Conservation (phyloP, 2,888 invertebrate genomes). For the Mystacides longicornis region DNA sequence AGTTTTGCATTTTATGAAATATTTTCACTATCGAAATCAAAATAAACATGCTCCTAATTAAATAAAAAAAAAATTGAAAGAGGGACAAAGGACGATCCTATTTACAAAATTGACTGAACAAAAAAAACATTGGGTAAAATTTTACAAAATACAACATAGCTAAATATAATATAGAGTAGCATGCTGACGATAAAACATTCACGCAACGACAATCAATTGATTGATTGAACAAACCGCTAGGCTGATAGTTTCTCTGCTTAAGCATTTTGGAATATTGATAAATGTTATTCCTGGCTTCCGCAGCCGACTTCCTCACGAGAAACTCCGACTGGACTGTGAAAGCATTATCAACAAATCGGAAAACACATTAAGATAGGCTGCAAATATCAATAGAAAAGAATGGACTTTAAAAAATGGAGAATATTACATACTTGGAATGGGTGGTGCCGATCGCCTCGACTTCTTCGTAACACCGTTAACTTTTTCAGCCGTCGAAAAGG, state of each 20-base stretch:
- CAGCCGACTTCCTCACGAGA: slow-evolving; percentile 54
- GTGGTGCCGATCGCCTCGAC: slow-evolving; percentile 10
- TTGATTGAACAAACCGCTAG: slow-evolving; percentile 18
- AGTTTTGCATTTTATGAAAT: too few species aligned
- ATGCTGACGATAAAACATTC: too few species aligned
- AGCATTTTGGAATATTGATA: slow-evolving; percentile 58
- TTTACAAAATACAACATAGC: too few species aligned
- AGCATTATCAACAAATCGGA: not conserved
- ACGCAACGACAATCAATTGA: too few species aligned
- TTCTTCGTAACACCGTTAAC: slow-evolving; percentile 11
- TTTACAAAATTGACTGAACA: too few species aligned
- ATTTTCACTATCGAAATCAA: too few species aligned
- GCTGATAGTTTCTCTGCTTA: slow-evolving; percentile 35
- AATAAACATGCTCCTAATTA: too few species aligned
- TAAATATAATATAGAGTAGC: too few species aligned
- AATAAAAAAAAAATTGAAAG: too few species aligned
- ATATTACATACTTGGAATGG: not conserved
- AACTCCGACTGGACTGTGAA: slow-evolving; percentile 35
- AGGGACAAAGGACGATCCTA: too few species aligned
- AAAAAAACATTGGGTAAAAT: too few species aligned
- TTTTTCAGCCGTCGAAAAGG: slow-evolving; percentile 6
- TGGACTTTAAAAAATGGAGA: not conserved
- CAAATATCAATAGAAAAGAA: not conserved
- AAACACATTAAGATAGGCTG: not conserved
- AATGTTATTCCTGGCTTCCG: slow-evolving; percentile 56